Evolutionary conservation across 1,140 invertebrate species (phyloP), one percentile per base, ranked within the genome.

Genomic region (Stenopsyche tienmushanensis): DNA sequence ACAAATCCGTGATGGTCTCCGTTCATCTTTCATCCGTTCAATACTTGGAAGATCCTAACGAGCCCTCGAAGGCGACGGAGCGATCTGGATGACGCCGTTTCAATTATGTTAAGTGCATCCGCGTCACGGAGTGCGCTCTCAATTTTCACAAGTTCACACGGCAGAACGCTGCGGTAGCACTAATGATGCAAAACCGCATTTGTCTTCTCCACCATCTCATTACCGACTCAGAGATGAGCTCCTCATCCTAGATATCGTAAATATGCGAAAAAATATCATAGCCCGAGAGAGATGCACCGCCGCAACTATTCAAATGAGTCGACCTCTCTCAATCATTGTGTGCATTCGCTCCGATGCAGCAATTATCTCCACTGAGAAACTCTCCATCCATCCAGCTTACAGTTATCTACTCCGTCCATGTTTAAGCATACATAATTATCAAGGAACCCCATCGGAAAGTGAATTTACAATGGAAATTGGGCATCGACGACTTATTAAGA

Each of bases 131-230:
- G 29, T 13, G 29, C 29, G 5, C 5, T 7, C 13, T 34, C 8
- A 47, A 47, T 47, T 47, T 47, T 47, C 44, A 47, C 44, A 47
- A 47, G 44, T 47, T 47, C 44, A 20, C 44, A 47, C 44, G 44
- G 44, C 5, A 5, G 29, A 13, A 34, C 7, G 44, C 44, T 47
- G 44, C 44, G 44, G 44, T 18, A 15, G 44, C 44, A 47, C 44
- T 47, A 47, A 47, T 47, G 44, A 47, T 47, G 44, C 44, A 47
- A 47, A 47, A 47, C 44, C 44, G 44, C 44, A 18, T 47, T 18
- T 47, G 8, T 47, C 8, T n/a, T 47, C 44, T 47, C 17, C 44
- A 18, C 44, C 44, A 47, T 15, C 44, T 47, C 44, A 18, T 47
- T 47, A 47, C 44, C 44, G 44, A 47, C 17, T 18, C 18, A 5